These are phyloP conservation scores for Australoheros scitulus DNA, from an alignment of 2,113 vertebrate genomes.

Conservation along the genomic window DNA sequence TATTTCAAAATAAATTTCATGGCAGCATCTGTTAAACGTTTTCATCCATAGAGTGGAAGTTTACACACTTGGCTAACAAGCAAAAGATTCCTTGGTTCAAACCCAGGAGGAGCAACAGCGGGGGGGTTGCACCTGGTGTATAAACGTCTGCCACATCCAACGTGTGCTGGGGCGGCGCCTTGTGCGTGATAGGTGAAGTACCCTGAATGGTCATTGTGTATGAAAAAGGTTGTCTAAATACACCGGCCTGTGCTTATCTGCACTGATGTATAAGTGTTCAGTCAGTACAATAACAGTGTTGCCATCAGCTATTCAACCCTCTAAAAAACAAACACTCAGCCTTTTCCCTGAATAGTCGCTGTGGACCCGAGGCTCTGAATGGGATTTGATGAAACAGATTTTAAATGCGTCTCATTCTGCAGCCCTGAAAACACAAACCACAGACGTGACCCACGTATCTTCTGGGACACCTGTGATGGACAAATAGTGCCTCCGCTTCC, in stretches of 20 bases:
- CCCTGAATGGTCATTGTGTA: neutral
- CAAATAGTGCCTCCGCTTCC: neutral
- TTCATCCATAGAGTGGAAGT: neutral
- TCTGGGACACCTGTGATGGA: slow-evolving; percentile 21
- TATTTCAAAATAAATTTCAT: too few species aligned
- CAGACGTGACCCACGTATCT: slow-evolving; percentile 44
- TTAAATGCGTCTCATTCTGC: neutral
- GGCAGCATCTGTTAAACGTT: neutral
- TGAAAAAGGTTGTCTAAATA: neutral
- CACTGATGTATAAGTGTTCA: neutral
- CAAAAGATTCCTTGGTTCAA: neutral
- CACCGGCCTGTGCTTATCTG: neutral
- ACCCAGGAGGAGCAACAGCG: too few species aligned
- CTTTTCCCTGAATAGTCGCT: neutral
- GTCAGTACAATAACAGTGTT: neutral
- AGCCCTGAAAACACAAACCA: slow-evolving; percentile 31
- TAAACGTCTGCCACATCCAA: too few species aligned
- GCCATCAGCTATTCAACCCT: neutral
- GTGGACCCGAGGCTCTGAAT: neutral
- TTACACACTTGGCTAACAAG: neutral
- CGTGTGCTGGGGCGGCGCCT: too few species aligned
- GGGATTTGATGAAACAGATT: neutral
- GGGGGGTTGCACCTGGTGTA: too few species aligned
- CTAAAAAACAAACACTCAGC: neutral
- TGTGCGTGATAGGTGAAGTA: neutral